Conservation (phyloP, 1,140 invertebrate species). For the Zaprionus gabonicus region DNA sequence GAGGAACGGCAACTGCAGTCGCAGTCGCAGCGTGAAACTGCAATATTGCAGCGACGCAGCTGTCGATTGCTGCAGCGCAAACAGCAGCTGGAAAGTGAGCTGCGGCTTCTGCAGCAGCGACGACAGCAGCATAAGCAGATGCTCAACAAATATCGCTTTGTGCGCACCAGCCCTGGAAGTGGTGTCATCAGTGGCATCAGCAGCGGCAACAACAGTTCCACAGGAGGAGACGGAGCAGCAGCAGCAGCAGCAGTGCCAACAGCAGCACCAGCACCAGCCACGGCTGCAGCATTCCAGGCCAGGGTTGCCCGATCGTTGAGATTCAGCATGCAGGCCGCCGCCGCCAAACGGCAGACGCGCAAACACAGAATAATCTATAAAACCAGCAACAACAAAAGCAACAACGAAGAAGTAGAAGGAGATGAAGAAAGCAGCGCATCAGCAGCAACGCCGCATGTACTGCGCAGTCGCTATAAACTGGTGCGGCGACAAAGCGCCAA, state of each 20-base stretch:
- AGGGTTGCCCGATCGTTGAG: conserved; percentile 13
- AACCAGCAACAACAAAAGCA: neutral
- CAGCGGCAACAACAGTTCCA: neutral
- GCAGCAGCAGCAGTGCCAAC: conserved; percentile 8
- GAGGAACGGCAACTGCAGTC: neutral
- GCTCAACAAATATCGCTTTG: conserved; percentile 50
- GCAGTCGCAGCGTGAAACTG: neutral
- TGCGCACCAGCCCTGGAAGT: conserved; percentile 22
- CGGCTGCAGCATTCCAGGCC: neutral
- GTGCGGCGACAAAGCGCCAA: conserved; percentile 36
- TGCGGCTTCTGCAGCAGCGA: conserved; percentile 12
- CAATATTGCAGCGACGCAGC: conserved; percentile 22
- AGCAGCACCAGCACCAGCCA: neutral
- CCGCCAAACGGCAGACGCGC: conserved; percentile 3
- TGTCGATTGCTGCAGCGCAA: conserved; percentile 6
- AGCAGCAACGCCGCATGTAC: neutral
- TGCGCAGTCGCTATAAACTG: conserved; percentile 56
- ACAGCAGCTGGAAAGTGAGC: conserved; percentile 20
- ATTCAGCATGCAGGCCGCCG: neutral
- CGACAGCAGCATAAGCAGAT: conserved; percentile 5
- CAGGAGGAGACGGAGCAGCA: conserved; percentile 2
- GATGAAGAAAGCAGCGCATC: neutral
- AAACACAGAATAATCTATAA: conserved; percentile 13
- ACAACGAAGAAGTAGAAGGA: conserved; percentile 9
- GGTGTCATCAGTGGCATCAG: neutral